Evolutionary conservation across 2,888 invertebrate genomes (phyloP), one percentile per base, ranked within the genome.

Genomic region (Leucophenga montana): DNA sequence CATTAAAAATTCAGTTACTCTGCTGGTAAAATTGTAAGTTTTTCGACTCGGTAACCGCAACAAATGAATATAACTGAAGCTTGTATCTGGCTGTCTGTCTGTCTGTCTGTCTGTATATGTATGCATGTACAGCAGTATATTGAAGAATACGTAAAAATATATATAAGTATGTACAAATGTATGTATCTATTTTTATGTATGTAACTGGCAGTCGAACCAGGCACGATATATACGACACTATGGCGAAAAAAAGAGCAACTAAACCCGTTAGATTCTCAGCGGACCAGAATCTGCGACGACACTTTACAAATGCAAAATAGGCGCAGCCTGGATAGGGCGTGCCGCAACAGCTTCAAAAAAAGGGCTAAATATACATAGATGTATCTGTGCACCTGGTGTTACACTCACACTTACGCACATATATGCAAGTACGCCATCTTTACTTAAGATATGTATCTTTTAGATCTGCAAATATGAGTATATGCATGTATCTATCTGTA

Each of bases 11-110:
- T 57, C 67, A 46, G 57, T 57, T 57, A 46, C 67, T 22, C 33
- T 13, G 20, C 27, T n/a, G 46, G 67, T 16, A 56, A 67, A 67
- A 27, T 27, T 65, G 50, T 44, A 31, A 59, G 59, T 33, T 33
- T 31, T 6, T 59, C 59, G 59, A 14, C 33, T 59, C 71, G 69
- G 69, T 75, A 71, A 73, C 70, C 73, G 71, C 73, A 75, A 73
- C 68, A 68, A 67, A 39, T 11, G 39, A 39, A 39, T 39, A 3
- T 39, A 39, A 39, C 39, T 39, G 39, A 39, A 39, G 8, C 11
- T 5, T 39, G 5, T 39, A 8, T 39, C 39, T 39, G 39, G 1
- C 27, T 4, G 4, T 27, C 27, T 27, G 27, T 27, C 27, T 3
- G 27, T 27, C 27, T 3, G 39, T 71, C 68, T 57, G 11, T 57